These are phyloP conservation scores for Naso thynnoides DNA, from an alignment of 2,797 vertebrate species.

Conservation along the genomic window DNA sequence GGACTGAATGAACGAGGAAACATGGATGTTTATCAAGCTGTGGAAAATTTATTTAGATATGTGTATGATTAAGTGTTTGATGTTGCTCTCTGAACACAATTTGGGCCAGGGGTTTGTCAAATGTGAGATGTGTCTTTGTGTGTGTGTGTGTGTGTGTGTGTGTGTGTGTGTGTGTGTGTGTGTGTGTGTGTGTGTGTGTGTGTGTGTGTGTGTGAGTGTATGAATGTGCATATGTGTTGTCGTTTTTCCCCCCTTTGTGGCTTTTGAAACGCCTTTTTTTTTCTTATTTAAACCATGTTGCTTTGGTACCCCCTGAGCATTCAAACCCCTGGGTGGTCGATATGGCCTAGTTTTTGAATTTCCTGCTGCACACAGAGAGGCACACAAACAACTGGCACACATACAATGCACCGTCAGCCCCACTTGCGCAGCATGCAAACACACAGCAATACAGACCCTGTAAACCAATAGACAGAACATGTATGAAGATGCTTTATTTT, in stretches of 20 bases:
- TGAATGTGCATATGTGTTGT: conserved; percentile 46
- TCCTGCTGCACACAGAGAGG: conserved; percentile 75
- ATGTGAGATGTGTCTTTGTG: conserved; percentile 43
- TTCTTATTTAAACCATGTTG: conserved; percentile 79
- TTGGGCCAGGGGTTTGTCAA: conserved; percentile 49
- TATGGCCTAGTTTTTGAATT: conserved; percentile 85
- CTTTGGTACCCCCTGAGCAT: conserved; percentile 79
- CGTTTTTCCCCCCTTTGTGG: conserved; percentile 50
- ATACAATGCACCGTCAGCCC: conserved; percentile 73
- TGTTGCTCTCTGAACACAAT: conserved; percentile 67
- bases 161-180: conserved; percentile 4
- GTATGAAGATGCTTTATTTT: conserved; percentile 63
- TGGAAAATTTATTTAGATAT: conserved; percentile 67
- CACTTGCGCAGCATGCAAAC: conserved; percentile 18
- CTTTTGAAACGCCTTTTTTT: conserved; percentile 64
- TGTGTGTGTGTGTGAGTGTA: conserved; percentile 8
- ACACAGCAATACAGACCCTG: conserved; percentile 33
- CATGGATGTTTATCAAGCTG: conserved; percentile 70
- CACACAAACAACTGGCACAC: conserved; percentile 78
- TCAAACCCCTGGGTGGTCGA: conserved; percentile 85
- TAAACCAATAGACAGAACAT: conserved; percentile 63
- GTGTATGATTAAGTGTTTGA: conserved; percentile 72
- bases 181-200: conserved; percentile 9
- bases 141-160: conserved; percentile 5
- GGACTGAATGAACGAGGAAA: conserved; percentile 55